Conservation (phyloP, 2,113 vertebrate genomes). For the Loxodonta africana region DNA sequence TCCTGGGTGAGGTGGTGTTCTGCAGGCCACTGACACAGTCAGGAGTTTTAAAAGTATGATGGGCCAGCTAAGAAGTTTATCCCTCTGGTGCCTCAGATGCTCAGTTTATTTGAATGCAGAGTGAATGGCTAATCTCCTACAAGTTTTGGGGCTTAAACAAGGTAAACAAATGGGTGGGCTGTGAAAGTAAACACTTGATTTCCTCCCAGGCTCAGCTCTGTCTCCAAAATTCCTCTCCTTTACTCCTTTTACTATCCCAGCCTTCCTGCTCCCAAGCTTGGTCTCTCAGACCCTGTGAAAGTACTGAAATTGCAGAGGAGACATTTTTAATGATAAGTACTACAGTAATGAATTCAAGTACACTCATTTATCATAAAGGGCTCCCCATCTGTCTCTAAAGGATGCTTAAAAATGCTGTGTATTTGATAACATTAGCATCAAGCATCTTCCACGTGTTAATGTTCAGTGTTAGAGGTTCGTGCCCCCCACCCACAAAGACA, state of each 20-base stretch:
- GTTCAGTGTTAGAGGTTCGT: constrained; percentile 73
- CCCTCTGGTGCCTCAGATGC: constrained; percentile 80
- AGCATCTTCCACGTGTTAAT: constrained; percentile 85
- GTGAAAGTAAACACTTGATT: constrained; percentile 73
- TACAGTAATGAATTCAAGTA: constrained; percentile 91
- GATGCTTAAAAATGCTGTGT: constrained; percentile 88
- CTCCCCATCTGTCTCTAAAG: constrained; percentile 91
- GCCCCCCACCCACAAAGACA: constrained; percentile 29
- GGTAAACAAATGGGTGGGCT: constrained; percentile 77
- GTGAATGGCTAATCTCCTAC: constrained; percentile 85
- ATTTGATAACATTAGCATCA: constrained; percentile 90
- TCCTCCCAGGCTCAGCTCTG: constrained; percentile 45
- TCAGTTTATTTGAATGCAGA: constrained; percentile 84
- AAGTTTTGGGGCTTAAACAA: constrained; percentile 80
- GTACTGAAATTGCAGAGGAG: constrained; percentile 87
- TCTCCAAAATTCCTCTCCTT: constrained; percentile 35
- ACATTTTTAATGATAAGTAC: constrained; percentile 90
- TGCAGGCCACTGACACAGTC: constrained; percentile 72
- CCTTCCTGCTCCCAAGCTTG: constrained; percentile 71
- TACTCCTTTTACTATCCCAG: neutral
- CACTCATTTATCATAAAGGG: constrained; percentile 90
- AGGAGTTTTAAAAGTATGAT: constrained; percentile 78
- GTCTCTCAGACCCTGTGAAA: constrained; percentile 81
- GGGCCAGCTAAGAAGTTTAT: constrained; percentile 84
- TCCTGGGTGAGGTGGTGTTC: constrained; percentile 70